phyloP scores from a whole-genome alignment of 2,113 vertebrate genomes.

The Ancistrus triradiatus region DNA sequence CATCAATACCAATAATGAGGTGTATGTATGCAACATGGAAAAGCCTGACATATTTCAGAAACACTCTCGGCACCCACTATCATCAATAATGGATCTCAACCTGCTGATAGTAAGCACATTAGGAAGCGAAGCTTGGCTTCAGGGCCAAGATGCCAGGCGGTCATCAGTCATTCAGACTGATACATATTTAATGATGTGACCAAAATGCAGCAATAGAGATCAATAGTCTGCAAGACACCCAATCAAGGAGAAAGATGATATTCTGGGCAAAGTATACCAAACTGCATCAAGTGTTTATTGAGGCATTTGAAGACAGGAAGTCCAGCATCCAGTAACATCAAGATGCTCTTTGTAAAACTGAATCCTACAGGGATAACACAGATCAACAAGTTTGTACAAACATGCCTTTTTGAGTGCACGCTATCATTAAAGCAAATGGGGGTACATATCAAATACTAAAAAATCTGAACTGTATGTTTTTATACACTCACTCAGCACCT shows the following conservation, averaged over 20 bases:
- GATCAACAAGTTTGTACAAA: too few relatives aligned
- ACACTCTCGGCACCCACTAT: not conserved
- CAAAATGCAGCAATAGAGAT: conserved; percentile 29
- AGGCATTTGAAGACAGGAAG: too few relatives aligned
- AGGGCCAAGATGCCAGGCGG: conserved; percentile 12
- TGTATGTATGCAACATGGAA: not conserved
- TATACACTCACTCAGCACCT: too few relatives aligned
- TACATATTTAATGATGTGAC: conserved; percentile 43
- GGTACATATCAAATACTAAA: too few relatives aligned
- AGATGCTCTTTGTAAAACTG: too few relatives aligned
- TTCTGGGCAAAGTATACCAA: not conserved
- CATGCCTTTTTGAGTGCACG: too few relatives aligned
- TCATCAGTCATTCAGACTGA: conserved; percentile 34
- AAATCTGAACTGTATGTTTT: too few relatives aligned
- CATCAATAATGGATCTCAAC: conserved; percentile 16
- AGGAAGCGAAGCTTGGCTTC: conserved; percentile 27
- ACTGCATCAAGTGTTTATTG: too few relatives aligned
- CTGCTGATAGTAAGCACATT: conserved; percentile 18
- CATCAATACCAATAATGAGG: too few relatives aligned
- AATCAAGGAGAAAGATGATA: conserved; percentile 14
- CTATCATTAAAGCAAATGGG: too few relatives aligned
- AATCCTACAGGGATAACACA: too few relatives aligned
- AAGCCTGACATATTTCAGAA: not conserved
- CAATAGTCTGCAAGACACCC: conserved; percentile 19
- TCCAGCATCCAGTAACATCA: too few relatives aligned